Conservation (phyloP, 2,888 invertebrate genomes). For the Theodoxus fluviatilis region DNA sequence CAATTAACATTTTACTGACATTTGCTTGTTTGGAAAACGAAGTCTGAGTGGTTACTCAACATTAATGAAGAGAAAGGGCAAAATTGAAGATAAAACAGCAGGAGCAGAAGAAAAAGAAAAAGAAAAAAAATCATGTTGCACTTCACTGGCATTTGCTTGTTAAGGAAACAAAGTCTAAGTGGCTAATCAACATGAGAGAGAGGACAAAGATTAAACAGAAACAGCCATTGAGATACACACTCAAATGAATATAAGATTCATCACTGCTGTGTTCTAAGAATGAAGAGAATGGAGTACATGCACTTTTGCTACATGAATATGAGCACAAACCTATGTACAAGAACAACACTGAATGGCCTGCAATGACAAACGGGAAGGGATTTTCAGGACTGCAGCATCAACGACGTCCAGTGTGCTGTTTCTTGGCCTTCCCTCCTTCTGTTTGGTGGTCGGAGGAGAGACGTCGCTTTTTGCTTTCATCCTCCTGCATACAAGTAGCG, state of each 20-base stretch:
- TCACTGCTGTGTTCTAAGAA: too few species aligned
- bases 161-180: too few species aligned
- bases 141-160: background rate
- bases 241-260: too few species aligned
- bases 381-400: conserved; percentile 29
- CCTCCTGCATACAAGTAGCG: conserved; percentile 45
- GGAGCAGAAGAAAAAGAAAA: background rate
- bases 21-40: too few species aligned
- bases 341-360: background rate
- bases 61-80: too few species aligned
- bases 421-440: conserved; percentile 55
- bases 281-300: background rate
- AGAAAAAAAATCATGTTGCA: background rate
- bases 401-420: conserved; percentile 48
- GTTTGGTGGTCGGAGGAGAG: conserved; percentile 44
- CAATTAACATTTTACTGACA: background rate
- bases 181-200: too few species aligned
- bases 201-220: too few species aligned
- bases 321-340: background rate
- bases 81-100: background rate
- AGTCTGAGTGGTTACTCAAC: too few species aligned
- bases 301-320: background rate
- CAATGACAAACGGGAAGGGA: background rate
- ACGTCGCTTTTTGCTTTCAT: conserved; percentile 50
- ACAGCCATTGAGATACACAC: too few species aligned